Evolutionary conservation across 23 tunicate species (phyloP).

Genomic region (Pegea sp.): DNA sequence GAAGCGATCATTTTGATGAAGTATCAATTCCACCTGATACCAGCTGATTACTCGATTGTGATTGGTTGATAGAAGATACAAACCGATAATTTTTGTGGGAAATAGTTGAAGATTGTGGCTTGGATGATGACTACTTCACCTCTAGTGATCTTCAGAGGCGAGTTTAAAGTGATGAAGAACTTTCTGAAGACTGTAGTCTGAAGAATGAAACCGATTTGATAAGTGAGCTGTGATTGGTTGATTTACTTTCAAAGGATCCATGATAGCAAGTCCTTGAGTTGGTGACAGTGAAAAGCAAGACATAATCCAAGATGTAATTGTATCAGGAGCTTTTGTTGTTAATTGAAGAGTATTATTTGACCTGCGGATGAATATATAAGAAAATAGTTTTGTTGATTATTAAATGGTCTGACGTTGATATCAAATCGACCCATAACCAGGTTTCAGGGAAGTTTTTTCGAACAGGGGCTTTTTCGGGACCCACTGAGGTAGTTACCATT

Average conservation of each 20-base stretch:
- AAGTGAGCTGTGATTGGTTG: too few species aligned
- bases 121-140: constrained; percentile 22
- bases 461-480: too few species aligned
- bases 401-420: too few species aligned
- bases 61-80: neutral
- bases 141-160: constrained; percentile 24
- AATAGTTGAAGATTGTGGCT: constrained; percentile 25
- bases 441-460: constrained; percentile 57
- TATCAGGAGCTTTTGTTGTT: constrained; percentile 63
- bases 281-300: constrained; percentile 62
- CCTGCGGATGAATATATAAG: too few species aligned
- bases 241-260: constrained; percentile 21
- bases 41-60: neutral
- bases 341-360: too few species aligned
- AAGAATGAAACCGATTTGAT: neutral
- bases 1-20: constrained; percentile 5
- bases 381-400: too few species aligned
- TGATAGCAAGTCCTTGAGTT: constrained; percentile 38
- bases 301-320: constrained; percentile 71
- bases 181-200: constrained; percentile 25
- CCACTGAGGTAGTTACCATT: too few species aligned
- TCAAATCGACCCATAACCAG: constrained; percentile 16
- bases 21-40: constrained; percentile 1
- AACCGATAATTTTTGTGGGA: constrained; percentile 5
- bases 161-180: constrained; percentile 23